Base-by-base conservation (phyloP, 2,797 vertebrate species). In the Acipenser ruthenus region DNA sequence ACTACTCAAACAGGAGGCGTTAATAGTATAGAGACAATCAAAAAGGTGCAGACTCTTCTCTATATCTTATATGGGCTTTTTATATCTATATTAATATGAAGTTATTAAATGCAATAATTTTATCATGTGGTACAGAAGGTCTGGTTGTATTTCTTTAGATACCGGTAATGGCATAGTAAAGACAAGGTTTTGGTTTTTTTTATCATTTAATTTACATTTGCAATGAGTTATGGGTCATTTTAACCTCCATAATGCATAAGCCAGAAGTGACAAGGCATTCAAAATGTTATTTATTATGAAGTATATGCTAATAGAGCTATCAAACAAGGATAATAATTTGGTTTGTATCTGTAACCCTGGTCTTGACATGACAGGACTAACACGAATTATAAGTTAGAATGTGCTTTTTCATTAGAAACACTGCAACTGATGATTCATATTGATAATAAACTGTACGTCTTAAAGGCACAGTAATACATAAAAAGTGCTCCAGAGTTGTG, bases 11-110 rank as follows among this genome's bases (percentile, higher is more conserved):
- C 66, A 70, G 58, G 60, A 61, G 12, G 63, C 60, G 15, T 63
- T 70, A 70, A 70, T 66, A 70, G 63, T 63, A 52, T 5, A 70
- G 63, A 66, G 63, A 66, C 60, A 66, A 63, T 63, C 59, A 56
- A 60, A 47, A 66, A 70, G 68, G 60, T 63, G 68, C 64, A 48
- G 18, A 64, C 65, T 47, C 62, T 13, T 23, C 49, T 64, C 62
- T 37, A 37, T 56, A 18, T 50, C 55, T 56, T 66, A 49, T 65
- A 62, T 65, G 65, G 52, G 10, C 56, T 61, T 65, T 65, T 51
- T 51, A 11, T 50, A 64, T 67, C 37, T 63, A 23, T 68, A 63
- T 63, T 68, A 63, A 64, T n/a, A 53, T 61, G 67, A 53, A 68
- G 55, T 49, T 48, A 50, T 11, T 12, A 65, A 65, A 48, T 23